Conservation (phyloP, 2,113 vertebrate species). For the Cepphus grylle region DNA sequence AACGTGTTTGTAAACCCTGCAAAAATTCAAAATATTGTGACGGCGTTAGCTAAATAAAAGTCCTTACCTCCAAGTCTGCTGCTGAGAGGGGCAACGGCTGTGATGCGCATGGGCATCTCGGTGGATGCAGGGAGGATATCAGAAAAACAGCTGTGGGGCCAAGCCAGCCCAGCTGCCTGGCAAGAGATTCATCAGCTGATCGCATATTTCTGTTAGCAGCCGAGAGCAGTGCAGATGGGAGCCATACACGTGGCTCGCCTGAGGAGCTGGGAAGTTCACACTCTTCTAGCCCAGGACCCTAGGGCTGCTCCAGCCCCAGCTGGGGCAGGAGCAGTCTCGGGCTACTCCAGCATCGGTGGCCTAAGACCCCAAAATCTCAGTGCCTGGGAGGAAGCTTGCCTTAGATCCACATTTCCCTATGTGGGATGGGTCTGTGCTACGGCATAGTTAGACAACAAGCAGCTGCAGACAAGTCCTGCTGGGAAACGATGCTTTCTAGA, state of each 20-base stretch:
- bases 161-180: neutral
- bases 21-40: neutral
- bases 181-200: neutral
- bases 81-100: neutral
- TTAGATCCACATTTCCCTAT: rapidly evolving
- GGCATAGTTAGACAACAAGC: neutral
- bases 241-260: neutral
- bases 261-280: neutral
- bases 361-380: neutral
- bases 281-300: neutral
- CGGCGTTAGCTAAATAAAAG: neutral
- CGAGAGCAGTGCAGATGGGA: neutral
- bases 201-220: neutral
- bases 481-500: neutral
- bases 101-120: neutral
- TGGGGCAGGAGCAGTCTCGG: neutral
- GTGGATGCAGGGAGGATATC: neutral
- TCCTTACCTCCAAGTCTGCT: neutral
- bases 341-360: neutral
- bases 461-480: neutral
- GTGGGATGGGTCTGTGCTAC: neutral
- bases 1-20: neutral
- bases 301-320: neutral
- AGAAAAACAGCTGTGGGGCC: neutral
- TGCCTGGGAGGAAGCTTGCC: neutral